Evolutionary conservation across 2,797 vertebrate genomes (phyloP).

Genomic region (Coccyzus lansbergi): DNA sequence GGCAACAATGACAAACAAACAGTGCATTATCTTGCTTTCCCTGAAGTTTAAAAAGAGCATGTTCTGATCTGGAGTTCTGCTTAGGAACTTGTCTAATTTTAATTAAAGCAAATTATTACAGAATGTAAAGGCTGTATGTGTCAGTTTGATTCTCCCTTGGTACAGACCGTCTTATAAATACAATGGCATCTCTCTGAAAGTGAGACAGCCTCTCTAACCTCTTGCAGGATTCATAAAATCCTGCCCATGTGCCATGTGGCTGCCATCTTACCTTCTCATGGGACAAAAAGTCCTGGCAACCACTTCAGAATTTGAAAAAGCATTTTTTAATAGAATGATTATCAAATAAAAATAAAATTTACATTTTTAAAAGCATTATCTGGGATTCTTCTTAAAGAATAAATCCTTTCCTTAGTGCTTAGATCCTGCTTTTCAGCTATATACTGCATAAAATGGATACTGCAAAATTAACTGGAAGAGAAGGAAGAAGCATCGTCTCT

Average conservation of each 20-base stretch:
- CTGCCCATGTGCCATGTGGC: constrained; percentile 40
- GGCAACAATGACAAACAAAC: too few species aligned
- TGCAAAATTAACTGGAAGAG: neutral
- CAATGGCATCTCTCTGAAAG: constrained; percentile 29
- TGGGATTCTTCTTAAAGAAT: neutral
- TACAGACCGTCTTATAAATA: constrained; percentile 10
- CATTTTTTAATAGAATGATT: neutral
- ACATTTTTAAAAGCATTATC: neutral
- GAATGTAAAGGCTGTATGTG: constrained; percentile 6
- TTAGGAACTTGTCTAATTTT: constrained; percentile 15
- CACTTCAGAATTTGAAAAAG: neutral
- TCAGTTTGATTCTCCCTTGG: constrained; percentile 28
- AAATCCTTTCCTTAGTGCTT: neutral
- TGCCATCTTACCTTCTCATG: constrained; percentile 11
- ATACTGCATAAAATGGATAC: neutral
- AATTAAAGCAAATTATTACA: constrained; percentile 30
- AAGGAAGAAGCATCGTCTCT: neutral
- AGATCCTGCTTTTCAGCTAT: neutral
- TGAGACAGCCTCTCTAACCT: constrained; percentile 8
- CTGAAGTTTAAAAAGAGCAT: neutral
- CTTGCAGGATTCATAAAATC: constrained; percentile 25
- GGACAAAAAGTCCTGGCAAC: constrained; percentile 35
- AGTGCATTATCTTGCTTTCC: neutral
- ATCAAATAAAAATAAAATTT: constrained; percentile 8
- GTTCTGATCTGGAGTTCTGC: neutral